Evolutionary conservation across 2,113 vertebrate species (phyloP).

Genomic region (Channa argus): DNA sequence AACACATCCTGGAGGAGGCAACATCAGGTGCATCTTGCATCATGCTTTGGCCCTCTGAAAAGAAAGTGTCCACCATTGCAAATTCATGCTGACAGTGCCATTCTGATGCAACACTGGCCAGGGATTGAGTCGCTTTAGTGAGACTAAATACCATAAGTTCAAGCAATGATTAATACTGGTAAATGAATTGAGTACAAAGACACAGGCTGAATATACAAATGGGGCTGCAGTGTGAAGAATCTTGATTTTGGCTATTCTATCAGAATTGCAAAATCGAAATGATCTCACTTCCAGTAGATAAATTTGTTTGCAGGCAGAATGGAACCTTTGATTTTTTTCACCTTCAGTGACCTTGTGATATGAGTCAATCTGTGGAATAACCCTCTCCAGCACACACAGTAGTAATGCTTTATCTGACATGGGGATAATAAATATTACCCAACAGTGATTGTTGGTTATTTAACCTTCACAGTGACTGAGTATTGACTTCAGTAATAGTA

Average conservation of each 20-base stretch:
- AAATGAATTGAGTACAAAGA: background rate
- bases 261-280: background rate
- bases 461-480: background rate
- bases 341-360: background rate
- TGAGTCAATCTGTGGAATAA: background rate
- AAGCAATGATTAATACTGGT: background rate
- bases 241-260: background rate
- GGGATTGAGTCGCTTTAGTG: slow-evolving; percentile 48
- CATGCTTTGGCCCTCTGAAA: slow-evolving; percentile 61
- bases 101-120: slow-evolving; percentile 75
- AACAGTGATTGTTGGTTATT: background rate
- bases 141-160: background rate
- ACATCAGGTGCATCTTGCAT: slow-evolving; percentile 69
- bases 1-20: slow-evolving; percentile 50
- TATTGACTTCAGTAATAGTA: background rate
- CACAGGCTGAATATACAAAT: background rate
- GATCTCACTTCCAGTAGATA: background rate
- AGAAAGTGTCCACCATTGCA: slow-evolving; percentile 55
- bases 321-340: background rate
- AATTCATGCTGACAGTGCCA: slow-evolving; percentile 43
- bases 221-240: background rate
- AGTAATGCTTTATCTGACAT: background rate
- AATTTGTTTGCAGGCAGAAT: background rate
- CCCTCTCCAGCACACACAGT: background rate
- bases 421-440: background rate